Base-by-base conservation (phyloP, 2,888 invertebrate species). In the Brachyptera putata region DNA sequence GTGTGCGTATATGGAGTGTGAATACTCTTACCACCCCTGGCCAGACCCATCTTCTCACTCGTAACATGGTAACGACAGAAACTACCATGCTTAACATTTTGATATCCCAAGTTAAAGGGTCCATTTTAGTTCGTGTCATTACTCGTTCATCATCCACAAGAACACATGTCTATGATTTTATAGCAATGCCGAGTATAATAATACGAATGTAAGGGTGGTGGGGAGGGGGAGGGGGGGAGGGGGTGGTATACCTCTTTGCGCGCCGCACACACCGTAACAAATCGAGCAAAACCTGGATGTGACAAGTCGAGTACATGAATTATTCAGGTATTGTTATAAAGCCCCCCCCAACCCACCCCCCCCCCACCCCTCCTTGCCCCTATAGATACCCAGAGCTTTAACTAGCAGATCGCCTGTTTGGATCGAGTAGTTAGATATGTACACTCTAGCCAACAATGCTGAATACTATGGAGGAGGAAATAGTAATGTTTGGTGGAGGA, bases 211-310 rank as follows among this genome's bases (percentile, higher is more conserved):
- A 24, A 21, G 46, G 46, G 46, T 50, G 14, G 25, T 16, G 21
- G 48, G 9, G 3, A 3, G 22, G 14, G 25, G n/a, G 43, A 43
- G 30, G 53, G 43, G 43, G 43, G 24, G 37, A n/a, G n/a, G n/a
- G n/a, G n/a, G n/a, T n/a, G n/a, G n/a, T n/a, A n/a, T n/a, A n/a
- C n/a, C n/a, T n/a, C n/a, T n/a, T n/a, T n/a, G n/a, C n/a, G n/a
- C n/a, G n/a, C n/a, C n/a, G n/a, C n/a, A n/a, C n/a, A n/a, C n/a
- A n/a, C 56, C 60, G 57, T 58, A 61, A 65, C 64, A 65, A 65
- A 65, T 65, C 63, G 63, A 62, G 62, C 64, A 65, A 65, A 65
- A 65, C 61, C 64, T 65, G 60, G 56, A 49, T 41, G 61, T 65
- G 64, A 65, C 64, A 65, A 57, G 34, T 46, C 53, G 60, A 57